These are phyloP conservation scores for Horisme vitalbata DNA, from an alignment of 2,888 invertebrate genomes.

Conservation along the genomic window DNA sequence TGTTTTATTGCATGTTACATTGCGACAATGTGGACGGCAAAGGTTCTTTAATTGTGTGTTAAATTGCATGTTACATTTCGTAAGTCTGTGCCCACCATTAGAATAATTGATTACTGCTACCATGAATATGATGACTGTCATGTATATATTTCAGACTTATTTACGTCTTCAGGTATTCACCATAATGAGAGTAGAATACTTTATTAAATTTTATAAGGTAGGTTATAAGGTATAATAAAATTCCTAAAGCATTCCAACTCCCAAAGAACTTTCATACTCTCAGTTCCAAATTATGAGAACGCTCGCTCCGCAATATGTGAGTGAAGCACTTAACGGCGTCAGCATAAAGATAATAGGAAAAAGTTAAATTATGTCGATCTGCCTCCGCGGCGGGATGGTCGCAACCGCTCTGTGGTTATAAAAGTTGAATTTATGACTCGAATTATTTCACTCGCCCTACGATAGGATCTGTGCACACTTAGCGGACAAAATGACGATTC, in stretches of 20 bases:
- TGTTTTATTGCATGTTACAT: too few species aligned
- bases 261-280: conserved; percentile 27
- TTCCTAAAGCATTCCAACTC: conserved; percentile 31
- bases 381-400: conserved; percentile 56
- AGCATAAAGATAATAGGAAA: conserved; percentile 82
- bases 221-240: conserved; percentile 20
- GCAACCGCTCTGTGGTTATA: conserved; percentile 60
- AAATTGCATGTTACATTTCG: too few species aligned
- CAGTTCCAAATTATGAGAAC: conserved; percentile 56
- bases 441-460: conserved; percentile 76
- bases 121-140: too few species aligned
- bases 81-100: too few species aligned
- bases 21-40: too few species aligned
- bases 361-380: conserved; percentile 82
- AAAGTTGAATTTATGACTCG: conserved; percentile 78
- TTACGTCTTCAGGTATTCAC: too few species aligned
- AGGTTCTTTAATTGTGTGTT: too few species aligned
- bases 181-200: too few species aligned
- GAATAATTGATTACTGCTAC: too few species aligned
- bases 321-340: conserved; percentile 69
- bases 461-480: background rate
- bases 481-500: conserved; percentile 6
- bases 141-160: too few species aligned
- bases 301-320: conserved; percentile 66
- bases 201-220: too few species aligned